phyloP scores from a whole-genome alignment of 2,797 vertebrate genomes.

The Poeciliopsis paucimaculata region DNA sequence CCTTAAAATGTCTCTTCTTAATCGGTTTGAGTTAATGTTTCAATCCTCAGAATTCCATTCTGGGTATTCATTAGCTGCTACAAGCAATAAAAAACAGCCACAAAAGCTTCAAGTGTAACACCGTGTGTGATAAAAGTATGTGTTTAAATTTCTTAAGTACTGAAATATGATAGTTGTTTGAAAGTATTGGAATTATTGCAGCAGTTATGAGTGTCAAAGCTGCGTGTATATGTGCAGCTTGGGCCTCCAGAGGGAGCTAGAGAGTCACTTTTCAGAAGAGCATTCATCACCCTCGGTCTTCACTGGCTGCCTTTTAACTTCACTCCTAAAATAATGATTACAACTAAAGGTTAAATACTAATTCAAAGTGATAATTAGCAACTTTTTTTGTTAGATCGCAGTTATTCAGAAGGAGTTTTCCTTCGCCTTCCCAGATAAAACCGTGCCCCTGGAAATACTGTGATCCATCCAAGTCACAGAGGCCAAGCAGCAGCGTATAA shows the following conservation, averaged over 20 bases:
- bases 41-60: background rate
- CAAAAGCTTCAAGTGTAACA: background rate
- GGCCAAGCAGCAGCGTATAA: constrained; percentile 32
- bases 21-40: background rate
- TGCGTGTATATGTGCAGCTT: constrained; percentile 21
- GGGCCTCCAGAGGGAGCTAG: constrained; percentile 69
- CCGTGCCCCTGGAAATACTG: constrained; percentile 23
- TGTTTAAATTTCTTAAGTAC: background rate
- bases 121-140: background rate
- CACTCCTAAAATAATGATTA: background rate
- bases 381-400: background rate
- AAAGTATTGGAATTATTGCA: background rate
- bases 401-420: background rate
- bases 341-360: background rate
- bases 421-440: background rate
- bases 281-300: background rate
- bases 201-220: background rate
- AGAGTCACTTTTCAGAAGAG: constrained; percentile 29
- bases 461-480: constrained; percentile 16
- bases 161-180: background rate
- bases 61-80: background rate
- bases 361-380: constrained; percentile 3
- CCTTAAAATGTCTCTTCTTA: background rate
- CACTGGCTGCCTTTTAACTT: background rate
- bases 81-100: background rate